phyloP scores from a whole-genome alignment of 2,888 invertebrate genomes.

The Rhorus exstirpatorius region DNA sequence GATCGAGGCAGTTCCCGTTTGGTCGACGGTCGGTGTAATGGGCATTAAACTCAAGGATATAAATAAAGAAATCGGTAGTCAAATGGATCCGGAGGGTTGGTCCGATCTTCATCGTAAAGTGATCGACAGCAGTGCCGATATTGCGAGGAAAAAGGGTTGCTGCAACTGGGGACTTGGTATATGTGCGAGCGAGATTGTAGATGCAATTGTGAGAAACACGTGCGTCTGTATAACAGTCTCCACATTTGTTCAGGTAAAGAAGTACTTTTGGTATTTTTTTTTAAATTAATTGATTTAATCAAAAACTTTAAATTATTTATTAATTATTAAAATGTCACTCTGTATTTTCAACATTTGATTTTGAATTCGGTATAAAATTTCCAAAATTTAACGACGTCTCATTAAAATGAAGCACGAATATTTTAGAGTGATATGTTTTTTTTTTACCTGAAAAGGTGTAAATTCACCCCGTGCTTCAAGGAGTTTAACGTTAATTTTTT shows the following conservation, averaged over 20 bases:
- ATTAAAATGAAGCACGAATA: no score
- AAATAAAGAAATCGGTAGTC: constrained; percentile 86
- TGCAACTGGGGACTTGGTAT: constrained; percentile 87
- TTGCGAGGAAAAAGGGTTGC: constrained; percentile 87
- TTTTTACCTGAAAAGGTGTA: no score
- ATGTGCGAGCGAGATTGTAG: constrained; percentile 86
- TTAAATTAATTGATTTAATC: not conserved
- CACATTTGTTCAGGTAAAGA: constrained; percentile 85
- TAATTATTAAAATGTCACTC: no score
- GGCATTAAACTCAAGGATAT: constrained; percentile 87
- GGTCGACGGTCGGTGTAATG: constrained; percentile 88
- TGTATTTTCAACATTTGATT: no score
- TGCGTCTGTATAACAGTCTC: constrained; percentile 86
- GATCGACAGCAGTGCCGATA: constrained; percentile 86
- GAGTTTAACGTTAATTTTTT: no score
- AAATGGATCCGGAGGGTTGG: constrained; percentile 87
- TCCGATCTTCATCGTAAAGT: constrained; percentile 87
- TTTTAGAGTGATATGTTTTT: no score
- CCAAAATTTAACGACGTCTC: no score
- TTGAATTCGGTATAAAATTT: no score
- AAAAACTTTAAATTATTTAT: no score
- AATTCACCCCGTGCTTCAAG: no score
- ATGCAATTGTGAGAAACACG: constrained; percentile 86
- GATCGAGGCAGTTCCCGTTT: constrained; percentile 86
- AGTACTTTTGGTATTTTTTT: no score